A percentile compares a stretch with the other conserved stretches of the same genome.
Conservation (phyloP, 2,113 vertebrate species). For the Misgurnus anguillicaudatus region DNA sequence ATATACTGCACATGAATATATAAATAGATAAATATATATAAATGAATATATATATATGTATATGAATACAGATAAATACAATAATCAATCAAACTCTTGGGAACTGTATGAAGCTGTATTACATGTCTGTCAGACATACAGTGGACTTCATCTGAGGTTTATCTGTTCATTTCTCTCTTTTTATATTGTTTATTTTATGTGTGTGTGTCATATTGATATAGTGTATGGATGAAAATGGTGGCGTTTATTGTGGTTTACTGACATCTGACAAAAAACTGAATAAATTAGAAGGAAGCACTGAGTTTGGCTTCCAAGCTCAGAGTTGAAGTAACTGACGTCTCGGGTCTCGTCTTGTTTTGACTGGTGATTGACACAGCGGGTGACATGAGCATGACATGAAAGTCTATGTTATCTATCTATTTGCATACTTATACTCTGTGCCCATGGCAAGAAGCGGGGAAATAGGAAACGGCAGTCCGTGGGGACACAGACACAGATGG, state of each 20-base stretch:
- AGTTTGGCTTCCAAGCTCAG: slow-evolving; percentile 51
- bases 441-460: slow-evolving; percentile 63
- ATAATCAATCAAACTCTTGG: slow-evolving; percentile 53
- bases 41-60: slow-evolving; percentile 62
- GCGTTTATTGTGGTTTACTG: slow-evolving; percentile 74
- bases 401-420: slow-evolving; percentile 62
- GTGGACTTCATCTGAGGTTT: slow-evolving; percentile 70
- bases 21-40: slow-evolving; percentile 52
- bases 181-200: slow-evolving; percentile 53
- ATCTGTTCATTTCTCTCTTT: slow-evolving; percentile 58
- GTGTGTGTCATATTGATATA: slow-evolving; percentile 72
- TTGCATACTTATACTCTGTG: slow-evolving; percentile 64
- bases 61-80: slow-evolving; percentile 58
- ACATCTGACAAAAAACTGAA: slow-evolving; percentile 68
- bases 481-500: slow-evolving; percentile 50
- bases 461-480: slow-evolving; percentile 52
- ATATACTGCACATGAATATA: slow-evolving; percentile 44
- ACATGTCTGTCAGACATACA: slow-evolving; percentile 75
- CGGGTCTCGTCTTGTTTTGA: slow-evolving; percentile 54
- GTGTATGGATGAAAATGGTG: slow-evolving; percentile 75
- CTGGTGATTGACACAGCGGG: slow-evolving; percentile 43
- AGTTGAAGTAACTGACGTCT: slow-evolving; percentile 48
- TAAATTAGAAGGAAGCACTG: slow-evolving; percentile 71
- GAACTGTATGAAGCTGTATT: slow-evolving; percentile 77
- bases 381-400: slow-evolving; percentile 60